These are phyloP conservation scores for Thryonomys swinderianus DNA, from an alignment of 2,113 vertebrate species.

Conservation along the genomic window DNA sequence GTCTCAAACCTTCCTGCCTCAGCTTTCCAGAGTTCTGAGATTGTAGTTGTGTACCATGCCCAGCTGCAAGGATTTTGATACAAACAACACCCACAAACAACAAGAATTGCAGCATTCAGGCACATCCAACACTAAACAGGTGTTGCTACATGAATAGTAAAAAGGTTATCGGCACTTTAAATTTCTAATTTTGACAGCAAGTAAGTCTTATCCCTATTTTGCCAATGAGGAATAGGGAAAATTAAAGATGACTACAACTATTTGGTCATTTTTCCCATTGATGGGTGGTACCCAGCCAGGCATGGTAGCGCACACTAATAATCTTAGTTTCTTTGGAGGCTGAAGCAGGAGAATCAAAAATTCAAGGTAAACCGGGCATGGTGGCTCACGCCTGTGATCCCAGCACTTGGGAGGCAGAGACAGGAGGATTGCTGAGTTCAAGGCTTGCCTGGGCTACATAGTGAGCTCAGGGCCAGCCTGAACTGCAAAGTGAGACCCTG, in stretches of 20 bases:
- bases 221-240: not conserved
- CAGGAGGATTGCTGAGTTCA: no score
- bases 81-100: not conserved
- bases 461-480: no score
- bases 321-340: not conserved
- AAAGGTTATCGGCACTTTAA: not conserved
- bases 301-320: not conserved
- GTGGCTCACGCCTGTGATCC: no score
- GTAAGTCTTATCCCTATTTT: not conserved
- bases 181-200: slow-evolving; percentile 24
- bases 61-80: not conserved
- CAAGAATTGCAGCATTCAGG: not conserved
- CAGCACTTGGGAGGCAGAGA: no score
- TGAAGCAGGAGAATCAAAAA: not conserved
- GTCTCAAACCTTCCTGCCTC: not conserved
- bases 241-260: not conserved
- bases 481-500: no score
- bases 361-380: not conserved
- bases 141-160: not conserved
- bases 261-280: not conserved
- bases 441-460: no score
- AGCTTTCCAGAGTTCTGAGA: not conserved
- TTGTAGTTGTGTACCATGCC: not conserved
- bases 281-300: not conserved
- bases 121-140: not conserved